Evolutionary conservation across 2,888 invertebrate genomes (phyloP).

Genomic region (Drosophila colorata): DNA sequence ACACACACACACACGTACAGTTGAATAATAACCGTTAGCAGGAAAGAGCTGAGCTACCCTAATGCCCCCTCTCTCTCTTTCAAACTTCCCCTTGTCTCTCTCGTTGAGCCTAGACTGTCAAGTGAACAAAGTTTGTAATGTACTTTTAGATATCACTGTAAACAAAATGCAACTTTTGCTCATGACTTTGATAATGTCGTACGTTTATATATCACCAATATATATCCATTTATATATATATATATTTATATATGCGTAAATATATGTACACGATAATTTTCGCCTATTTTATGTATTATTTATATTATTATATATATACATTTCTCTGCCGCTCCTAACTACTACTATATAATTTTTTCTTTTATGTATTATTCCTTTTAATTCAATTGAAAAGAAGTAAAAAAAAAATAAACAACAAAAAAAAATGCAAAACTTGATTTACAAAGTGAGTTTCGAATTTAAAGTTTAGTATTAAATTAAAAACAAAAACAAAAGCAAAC

Average conservation of each 20-base stretch:
- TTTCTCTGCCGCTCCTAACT: conserved; percentile 60
- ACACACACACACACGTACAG: conserved; percentile 23
- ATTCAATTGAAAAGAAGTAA: conserved; percentile 38
- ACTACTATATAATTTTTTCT: conserved; percentile 42
- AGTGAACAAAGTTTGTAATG: conserved; percentile 63
- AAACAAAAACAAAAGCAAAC: conserved; percentile 34
- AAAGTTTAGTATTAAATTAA: conserved; percentile 68
- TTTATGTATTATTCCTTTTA: conserved; percentile 54
- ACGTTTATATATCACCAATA: conserved; percentile 32
- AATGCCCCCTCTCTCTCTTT: conserved; percentile 2
- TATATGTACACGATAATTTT: conserved; percentile 33
- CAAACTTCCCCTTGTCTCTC: conserved; percentile 6
- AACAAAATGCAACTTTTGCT: conserved; percentile 74
- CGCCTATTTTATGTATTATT: conserved; percentile 54
- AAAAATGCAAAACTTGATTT: conserved; percentile 56
- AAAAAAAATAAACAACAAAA: conserved; percentile 21
- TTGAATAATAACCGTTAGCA: conserved; percentile 29
- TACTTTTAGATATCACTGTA: conserved; percentile 74
- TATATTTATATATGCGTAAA: conserved; percentile 39
- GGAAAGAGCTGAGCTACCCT: conserved; percentile 24
- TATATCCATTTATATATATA: conserved; percentile 27
- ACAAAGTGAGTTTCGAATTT: conserved; percentile 82
- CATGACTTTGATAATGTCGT: conserved; percentile 64
- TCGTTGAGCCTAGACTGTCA: conserved; percentile 60
- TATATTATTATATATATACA: conserved; percentile 49